A percentile compares a stretch with the other conserved stretches of the same genome.
These are phyloP conservation scores for Capreolus pygargus DNA, from an alignment of 2,113 vertebrate genomes.

Conservation along the genomic window DNA sequence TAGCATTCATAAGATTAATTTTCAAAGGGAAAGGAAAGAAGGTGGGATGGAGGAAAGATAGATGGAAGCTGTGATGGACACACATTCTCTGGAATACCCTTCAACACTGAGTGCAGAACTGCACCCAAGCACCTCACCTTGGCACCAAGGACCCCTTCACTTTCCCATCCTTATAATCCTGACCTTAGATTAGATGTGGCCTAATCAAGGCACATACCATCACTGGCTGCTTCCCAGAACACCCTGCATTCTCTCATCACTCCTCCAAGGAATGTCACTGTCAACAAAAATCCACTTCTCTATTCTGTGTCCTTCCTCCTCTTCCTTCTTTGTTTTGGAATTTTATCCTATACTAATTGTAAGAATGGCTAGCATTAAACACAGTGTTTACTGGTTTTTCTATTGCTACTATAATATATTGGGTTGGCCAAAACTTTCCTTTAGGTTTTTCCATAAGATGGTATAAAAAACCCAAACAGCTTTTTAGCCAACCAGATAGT, in stretches of 20 bases:
- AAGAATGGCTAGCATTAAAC: background rate
- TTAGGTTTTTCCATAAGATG: background rate
- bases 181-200: rapidly evolving
- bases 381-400: background rate
- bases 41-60: background rate
- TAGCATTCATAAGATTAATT: background rate
- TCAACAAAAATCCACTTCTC: background rate
- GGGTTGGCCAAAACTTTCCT: background rate
- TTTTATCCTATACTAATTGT: background rate
- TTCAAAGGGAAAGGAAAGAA: background rate
- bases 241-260: background rate
- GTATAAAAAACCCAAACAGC: background rate
- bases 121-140: background rate
- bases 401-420: background rate
- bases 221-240: background rate
- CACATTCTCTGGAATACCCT: background rate
- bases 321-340: background rate
- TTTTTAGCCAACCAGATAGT: background rate
- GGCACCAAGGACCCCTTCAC: background rate
- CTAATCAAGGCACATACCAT: background rate
- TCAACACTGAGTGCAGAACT: background rate
- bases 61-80: background rate
- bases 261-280: background rate
- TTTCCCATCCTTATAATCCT: background rate
- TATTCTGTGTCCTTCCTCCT: background rate